These are phyloP conservation scores for Ernsta delagoae DNA, from an alignment of 2,888 invertebrate species.

Conservation along the genomic window DNA sequence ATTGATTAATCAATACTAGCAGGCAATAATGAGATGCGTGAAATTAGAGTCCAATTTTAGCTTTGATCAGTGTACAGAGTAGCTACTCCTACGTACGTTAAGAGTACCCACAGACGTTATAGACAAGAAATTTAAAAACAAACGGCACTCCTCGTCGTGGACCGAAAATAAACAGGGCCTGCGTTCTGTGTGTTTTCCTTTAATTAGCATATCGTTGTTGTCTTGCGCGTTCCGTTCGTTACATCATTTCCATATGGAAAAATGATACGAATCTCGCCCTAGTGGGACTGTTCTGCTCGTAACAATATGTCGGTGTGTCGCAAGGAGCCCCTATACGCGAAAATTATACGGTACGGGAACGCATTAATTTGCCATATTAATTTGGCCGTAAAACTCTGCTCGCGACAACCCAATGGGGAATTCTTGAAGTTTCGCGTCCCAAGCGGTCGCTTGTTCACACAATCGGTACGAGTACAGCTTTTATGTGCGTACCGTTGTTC, in stretches of 20 bases:
- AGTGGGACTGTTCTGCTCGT: conserved; percentile 44
- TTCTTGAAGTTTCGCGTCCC: conserved; percentile 79
- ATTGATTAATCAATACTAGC: background rate
- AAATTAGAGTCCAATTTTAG: background rate
- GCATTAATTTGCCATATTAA: conserved; percentile 86
- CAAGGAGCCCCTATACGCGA: conserved; percentile 76
- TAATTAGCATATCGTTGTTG: conserved; percentile 84
- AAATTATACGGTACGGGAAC: conserved; percentile 82
- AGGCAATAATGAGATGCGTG: background rate
- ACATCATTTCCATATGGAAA: conserved; percentile 84
- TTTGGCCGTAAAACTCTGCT: conserved; percentile 85
- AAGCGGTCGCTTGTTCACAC: conserved; percentile 78
- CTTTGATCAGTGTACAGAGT: background rate
- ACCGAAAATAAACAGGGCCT: conserved; percentile 74
- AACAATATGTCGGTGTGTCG: conserved; percentile 58
- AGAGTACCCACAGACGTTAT: conserved; percentile 21
- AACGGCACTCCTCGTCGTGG: conserved; percentile 58
- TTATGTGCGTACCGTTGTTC: conserved; percentile 67
- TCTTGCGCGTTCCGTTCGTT: conserved; percentile 70
- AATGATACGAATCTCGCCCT: conserved; percentile 75
- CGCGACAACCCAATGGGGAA: conserved; percentile 79
- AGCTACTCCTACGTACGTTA: background rate
- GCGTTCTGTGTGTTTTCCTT: conserved; percentile 77
- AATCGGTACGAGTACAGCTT: conserved; percentile 65
- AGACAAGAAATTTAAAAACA: conserved; percentile 52